These are phyloP conservation scores for Trichacis sp. DNA, from an alignment of 2,888 invertebrate species.

Conservation along the genomic window DNA sequence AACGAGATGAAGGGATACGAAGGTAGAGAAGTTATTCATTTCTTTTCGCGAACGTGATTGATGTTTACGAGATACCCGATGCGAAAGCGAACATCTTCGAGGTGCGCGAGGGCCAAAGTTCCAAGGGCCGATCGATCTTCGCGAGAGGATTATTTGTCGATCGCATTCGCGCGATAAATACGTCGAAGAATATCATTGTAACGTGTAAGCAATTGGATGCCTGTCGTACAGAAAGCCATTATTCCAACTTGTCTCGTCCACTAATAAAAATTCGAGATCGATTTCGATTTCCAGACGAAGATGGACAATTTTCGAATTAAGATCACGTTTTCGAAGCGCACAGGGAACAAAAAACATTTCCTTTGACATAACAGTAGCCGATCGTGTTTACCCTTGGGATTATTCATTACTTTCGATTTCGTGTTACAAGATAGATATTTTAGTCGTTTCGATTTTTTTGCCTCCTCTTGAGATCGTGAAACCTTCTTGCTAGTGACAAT, in stretches of 20 bases:
- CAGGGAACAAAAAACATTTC: neutral
- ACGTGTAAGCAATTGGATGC: slow-evolving; percentile 9
- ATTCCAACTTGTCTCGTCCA: slow-evolving; percentile 19
- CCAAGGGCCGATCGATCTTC: slow-evolving; percentile 14
- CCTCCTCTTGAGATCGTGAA: no score
- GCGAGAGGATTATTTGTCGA: slow-evolving; percentile 14
- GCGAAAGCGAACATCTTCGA: slow-evolving; percentile 8
- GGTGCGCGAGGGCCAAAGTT: neutral
- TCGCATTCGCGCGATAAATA: slow-evolving; percentile 8
- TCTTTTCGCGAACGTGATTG: slow-evolving; percentile 6
- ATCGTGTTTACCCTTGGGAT: slow-evolving; percentile 12
- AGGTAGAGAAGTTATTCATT: neutral
- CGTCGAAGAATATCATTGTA: slow-evolving; percentile 10
- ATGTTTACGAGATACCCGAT: neutral
- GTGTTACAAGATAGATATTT: slow-evolving; percentile 18
- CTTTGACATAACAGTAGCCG: neutral
- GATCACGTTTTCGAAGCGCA: neutral
- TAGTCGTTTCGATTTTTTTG: slow-evolving; percentile 19
- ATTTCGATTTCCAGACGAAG: no score
- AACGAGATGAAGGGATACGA: no score
- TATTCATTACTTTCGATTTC: slow-evolving; percentile 16
- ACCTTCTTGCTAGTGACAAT: slow-evolving; percentile 13
- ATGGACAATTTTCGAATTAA: no score
- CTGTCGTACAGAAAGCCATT: slow-evolving; percentile 12
- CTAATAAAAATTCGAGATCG: slow-evolving; percentile 21